Base-by-base conservation (phyloP, 1,140 invertebrate species). In the Bombus affinis region DNA sequence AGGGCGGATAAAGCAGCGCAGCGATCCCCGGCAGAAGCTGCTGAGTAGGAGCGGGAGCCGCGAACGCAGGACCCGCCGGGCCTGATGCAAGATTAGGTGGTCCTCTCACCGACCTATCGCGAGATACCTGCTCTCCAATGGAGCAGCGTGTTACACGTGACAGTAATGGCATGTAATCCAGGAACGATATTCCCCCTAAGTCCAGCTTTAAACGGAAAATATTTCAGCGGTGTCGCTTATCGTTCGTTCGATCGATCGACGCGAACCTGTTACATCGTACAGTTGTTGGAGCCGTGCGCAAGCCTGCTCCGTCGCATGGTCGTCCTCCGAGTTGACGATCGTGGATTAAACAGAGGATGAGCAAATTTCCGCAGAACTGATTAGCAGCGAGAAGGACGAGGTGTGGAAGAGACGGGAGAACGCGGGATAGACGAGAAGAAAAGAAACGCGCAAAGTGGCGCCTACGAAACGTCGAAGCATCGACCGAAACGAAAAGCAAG, bases 31-130 rank as follows among this genome's bases (percentile, higher is more conserved):
- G 28, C 39, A 71, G 22, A 22, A 22, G 47, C 47, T 53, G 22
- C 65, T 35, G 39, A 62, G 66, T 18, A 81, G 59, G 76, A 81
- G 83, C 87, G 71, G 87, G 76, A 81, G 89, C 87, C 85, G 85
- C 79, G 81, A 78, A 87, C 81, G 68, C 62, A 83, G 85, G 66
- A 82, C 91, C 91, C 83, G 80, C 72, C 79, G 90, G 91, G 81
- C 78, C 73, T 82, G 91, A 92, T 92, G 75, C 85, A 73, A 92
- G 91, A 92, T 92, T 92, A 92, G 88, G 88, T 62, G 76, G 84
- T 91, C 88, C 85, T 87, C 80, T 81, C 78, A 42, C 78, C 85
- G 85, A 86, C 87, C 80, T 88, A 89, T 89, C 88, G 81, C 68
- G 57, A 83, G 88, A 90, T 87, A 81, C 53, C 39, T 53, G 37